Conservation (phyloP, 2,113 vertebrate species). For the Cheilinus undulatus region DNA sequence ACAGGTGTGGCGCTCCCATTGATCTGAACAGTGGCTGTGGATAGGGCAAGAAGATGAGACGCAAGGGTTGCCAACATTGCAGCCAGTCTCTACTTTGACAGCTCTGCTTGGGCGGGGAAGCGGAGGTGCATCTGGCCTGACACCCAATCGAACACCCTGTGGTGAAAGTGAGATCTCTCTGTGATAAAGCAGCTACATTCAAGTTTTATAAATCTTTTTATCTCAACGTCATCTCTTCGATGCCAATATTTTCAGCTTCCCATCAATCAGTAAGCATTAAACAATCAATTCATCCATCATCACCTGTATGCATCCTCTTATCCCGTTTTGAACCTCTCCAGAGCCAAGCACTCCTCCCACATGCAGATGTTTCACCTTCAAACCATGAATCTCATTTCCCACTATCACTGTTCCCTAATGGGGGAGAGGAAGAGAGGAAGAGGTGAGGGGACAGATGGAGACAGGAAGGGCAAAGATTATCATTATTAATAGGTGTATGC, state of each 20-base stretch:
- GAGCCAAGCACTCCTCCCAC: constrained; percentile 92
- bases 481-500: constrained; percentile 25
- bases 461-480: constrained; percentile 36
- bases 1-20: constrained; percentile 93
- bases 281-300: constrained; percentile 34
- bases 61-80: constrained; percentile 88
- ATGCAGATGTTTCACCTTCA: constrained; percentile 96
- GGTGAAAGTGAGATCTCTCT: constrained; percentile 1
- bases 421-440: constrained; percentile 2
- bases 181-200: background rate
- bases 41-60: constrained; percentile 90
- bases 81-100: constrained; percentile 93
- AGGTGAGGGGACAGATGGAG: constrained; percentile 13
- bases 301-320: constrained; percentile 97
- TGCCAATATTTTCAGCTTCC: background rate
- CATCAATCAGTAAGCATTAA: constrained; percentile 5
- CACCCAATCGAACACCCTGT: constrained; percentile 94
- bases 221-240: constrained; percentile 1
- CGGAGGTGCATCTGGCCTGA: constrained; percentile 83
- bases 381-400: constrained; percentile 93
- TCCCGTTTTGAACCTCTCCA: constrained; percentile 91
- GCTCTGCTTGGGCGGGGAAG: constrained; percentile 88
- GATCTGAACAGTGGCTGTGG: constrained; percentile 90
- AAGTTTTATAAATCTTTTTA: background rate
- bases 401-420: constrained; percentile 92